phyloP scores from a whole-genome alignment of 2,888 invertebrate genomes.

The Melipona bicolor region DNA sequence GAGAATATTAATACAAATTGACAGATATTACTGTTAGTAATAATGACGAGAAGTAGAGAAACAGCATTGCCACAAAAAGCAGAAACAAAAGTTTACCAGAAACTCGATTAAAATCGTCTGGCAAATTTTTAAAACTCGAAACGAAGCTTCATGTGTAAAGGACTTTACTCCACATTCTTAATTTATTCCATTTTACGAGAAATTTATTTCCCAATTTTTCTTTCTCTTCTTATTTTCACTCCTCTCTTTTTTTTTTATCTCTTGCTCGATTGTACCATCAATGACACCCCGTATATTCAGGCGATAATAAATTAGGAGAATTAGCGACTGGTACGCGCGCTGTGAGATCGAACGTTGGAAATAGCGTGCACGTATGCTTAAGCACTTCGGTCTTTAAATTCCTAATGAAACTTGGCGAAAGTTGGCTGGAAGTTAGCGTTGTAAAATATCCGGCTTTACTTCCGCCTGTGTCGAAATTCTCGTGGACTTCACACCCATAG shows the following conservation, averaged over 20 bases:
- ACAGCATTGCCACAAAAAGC: too few relatives aligned
- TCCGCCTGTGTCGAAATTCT: conserved; percentile 43
- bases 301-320: neutral
- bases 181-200: too few relatives aligned
- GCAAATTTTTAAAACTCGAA: too few relatives aligned
- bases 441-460: conserved; percentile 53
- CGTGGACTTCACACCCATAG: conserved; percentile 26
- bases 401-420: conserved; percentile 42
- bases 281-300: neutral
- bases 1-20: too few relatives aligned
- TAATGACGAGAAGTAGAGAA: too few relatives aligned
- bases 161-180: too few relatives aligned
- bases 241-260: neutral
- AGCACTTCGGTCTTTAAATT: conserved; percentile 27
- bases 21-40: too few relatives aligned
- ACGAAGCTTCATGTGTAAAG: too few relatives aligned
- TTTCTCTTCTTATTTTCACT: neutral
- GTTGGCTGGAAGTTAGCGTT: conserved; percentile 37
- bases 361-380: conserved; percentile 16
- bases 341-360: neutral
- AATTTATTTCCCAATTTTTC: too few relatives aligned
- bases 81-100: too few relatives aligned
- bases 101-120: too few relatives aligned
- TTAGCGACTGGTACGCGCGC: neutral
- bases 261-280: too few relatives aligned